phyloP scores from a whole-genome alignment of 2,888 invertebrate genomes.

The Odontocerum albicorne region DNA sequence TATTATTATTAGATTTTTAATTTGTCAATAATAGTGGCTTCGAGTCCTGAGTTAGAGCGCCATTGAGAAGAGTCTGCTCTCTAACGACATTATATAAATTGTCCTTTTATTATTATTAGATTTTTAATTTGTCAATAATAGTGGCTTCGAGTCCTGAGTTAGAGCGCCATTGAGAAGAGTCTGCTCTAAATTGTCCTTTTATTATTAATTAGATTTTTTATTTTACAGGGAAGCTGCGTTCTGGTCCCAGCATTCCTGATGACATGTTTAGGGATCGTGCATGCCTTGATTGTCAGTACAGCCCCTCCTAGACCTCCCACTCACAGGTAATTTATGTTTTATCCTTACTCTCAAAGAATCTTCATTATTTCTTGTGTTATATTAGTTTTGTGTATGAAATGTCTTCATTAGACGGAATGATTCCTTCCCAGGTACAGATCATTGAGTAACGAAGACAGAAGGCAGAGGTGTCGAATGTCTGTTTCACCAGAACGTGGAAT shows the following conservation, averaged over 20 bases:
- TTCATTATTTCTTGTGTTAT: neutral
- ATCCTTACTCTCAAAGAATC: neutral
- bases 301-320: constrained; percentile 38
- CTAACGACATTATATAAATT: too few relatives aligned
- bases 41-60: too few relatives aligned
- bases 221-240: constrained; percentile 50
- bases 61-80: too few relatives aligned
- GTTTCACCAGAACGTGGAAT: constrained; percentile 19
- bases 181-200: neutral
- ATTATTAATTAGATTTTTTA: too few relatives aligned
- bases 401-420: neutral
- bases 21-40: too few relatives aligned
- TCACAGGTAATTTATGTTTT: constrained; percentile 22
- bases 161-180: too few relatives aligned
- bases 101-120: too few relatives aligned
- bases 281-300: constrained; percentile 57
- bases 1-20: too few relatives aligned
- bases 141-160: too few relatives aligned
- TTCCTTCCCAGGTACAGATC: constrained; percentile 15
- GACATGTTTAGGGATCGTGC: constrained; percentile 53
- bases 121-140: too few relatives aligned
- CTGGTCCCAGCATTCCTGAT: constrained; percentile 52
- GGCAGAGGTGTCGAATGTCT: constrained; percentile 16
- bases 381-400: too few relatives aligned
- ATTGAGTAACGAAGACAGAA: constrained; percentile 19